phyloP scores from a whole-genome alignment of 2,888 invertebrate genomes.

The Drosophila austrosaltans region DNA sequence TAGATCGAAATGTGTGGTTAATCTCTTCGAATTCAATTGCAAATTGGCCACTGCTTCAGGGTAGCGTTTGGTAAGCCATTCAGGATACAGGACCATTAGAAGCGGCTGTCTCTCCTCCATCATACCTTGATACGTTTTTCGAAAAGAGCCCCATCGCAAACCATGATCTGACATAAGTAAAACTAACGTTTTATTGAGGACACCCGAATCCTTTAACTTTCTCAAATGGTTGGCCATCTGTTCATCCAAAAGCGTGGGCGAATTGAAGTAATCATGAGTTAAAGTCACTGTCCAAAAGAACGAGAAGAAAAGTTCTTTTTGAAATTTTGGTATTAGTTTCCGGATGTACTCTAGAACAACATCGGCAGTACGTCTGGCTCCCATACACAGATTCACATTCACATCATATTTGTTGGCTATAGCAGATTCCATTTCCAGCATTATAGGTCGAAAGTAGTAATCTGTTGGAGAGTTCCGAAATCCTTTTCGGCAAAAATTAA shows the following conservation, averaged over 20 bases:
- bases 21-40: conserved; percentile 86
- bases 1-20: conserved; percentile 93
- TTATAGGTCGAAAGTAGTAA: conserved; percentile 91
- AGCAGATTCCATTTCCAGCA: conserved; percentile 87
- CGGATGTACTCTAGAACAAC: conserved; percentile 89
- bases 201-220: conserved; percentile 86
- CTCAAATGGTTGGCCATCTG: conserved; percentile 60
- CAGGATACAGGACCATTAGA: conserved; percentile 89
- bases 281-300: conserved; percentile 93
- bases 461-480: conserved; percentile 92
- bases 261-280: conserved; percentile 93
- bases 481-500: conserved; percentile 91
- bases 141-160: conserved; percentile 92
- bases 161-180: conserved; percentile 95
- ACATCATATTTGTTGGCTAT: conserved; percentile 86
- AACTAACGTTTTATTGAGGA: conserved; percentile 83
- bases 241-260: conserved; percentile 89
- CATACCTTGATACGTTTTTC: conserved; percentile 91
- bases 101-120: conserved; percentile 95
- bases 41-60: conserved; percentile 87
- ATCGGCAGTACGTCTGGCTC: conserved; percentile 86
- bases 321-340: conserved; percentile 86
- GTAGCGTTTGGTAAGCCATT: conserved; percentile 88
- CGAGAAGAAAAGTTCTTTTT: conserved; percentile 88
- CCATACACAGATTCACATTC: conserved; percentile 79